A percentile compares a stretch with the other conserved stretches of the same genome.
Evolutionary conservation across 1,140 invertebrate species (phyloP).

Genomic region (Cheumatopsyche charites): DNA sequence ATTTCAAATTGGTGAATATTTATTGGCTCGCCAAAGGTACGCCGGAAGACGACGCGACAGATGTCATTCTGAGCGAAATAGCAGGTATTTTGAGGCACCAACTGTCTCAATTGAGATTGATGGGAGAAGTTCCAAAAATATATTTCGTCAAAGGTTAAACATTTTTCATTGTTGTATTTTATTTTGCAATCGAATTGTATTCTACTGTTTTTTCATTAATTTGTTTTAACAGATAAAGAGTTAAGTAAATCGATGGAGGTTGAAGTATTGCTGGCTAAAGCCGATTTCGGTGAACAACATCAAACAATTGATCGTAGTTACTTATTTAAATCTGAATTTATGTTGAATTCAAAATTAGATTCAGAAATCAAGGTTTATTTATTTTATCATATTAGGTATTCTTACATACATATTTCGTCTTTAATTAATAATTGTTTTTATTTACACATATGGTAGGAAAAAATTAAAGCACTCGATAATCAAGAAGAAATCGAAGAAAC

Average conservation of each 20-base stretch:
- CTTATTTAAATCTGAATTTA: slow-evolving; percentile 58
- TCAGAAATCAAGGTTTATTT: slow-evolving; percentile 56
- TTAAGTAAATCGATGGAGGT: slow-evolving; percentile 61
- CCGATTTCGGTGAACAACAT: slow-evolving; percentile 69
- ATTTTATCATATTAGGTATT: background rate
- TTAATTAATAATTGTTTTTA: no score
- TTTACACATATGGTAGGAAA: no score
- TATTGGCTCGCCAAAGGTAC: slow-evolving; percentile 68
- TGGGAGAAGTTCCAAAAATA: slow-evolving; percentile 74
- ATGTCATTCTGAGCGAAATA: slow-evolving; percentile 62
- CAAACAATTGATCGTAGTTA: slow-evolving; percentile 56
- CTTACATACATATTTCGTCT: background rate
- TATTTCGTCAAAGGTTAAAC: slow-evolving; percentile 69
- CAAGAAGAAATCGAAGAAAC: slow-evolving; percentile 52
- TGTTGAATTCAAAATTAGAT: slow-evolving; percentile 57
- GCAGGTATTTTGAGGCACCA: slow-evolving; percentile 69
- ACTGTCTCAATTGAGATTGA: slow-evolving; percentile 69
- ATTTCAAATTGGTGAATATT: slow-evolving; percentile 70
- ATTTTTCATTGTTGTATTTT: slow-evolving; percentile 3
- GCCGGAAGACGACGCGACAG: slow-evolving; percentile 56
- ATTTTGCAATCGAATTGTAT: slow-evolving; percentile 26
- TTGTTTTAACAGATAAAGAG: slow-evolving; percentile 61
- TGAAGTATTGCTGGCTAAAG: slow-evolving; percentile 61
- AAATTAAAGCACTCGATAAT: slow-evolving; percentile 59
- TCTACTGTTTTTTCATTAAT: slow-evolving; percentile 31